Percentiles rank a stretch among this genome's conserved stretches.
phyloP scores from a whole-genome alignment of 2,113 vertebrate species.

The Microcebus jonahi region DNA sequence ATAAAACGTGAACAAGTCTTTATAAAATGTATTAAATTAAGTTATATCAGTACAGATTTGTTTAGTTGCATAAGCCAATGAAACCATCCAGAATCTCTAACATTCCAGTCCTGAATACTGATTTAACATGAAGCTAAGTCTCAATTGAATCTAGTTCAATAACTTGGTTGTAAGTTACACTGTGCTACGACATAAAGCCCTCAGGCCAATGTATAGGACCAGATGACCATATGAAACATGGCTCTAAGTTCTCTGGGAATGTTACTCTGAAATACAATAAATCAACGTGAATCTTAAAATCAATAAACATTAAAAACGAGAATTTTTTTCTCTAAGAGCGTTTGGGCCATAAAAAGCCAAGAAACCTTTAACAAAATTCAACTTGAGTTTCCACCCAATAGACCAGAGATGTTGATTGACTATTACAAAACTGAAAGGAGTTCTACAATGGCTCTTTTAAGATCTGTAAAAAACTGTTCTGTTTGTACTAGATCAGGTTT shows the following conservation, averaged over 20 bases:
- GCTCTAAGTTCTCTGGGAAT: not conserved
- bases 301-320: not conserved
- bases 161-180: not conserved
- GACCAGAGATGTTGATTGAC: not conserved
- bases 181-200: not conserved
- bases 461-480: not conserved
- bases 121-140: not conserved
- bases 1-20: not conserved
- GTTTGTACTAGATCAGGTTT: not conserved
- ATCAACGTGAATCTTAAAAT: not conserved
- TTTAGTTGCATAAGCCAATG: not conserved
- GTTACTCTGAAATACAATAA: not conserved
- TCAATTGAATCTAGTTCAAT: not conserved
- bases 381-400: not conserved
- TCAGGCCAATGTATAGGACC: not conserved
- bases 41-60: not conserved
- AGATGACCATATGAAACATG: not conserved
- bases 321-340: not conserved
- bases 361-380: not conserved
- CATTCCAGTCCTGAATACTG: not conserved
- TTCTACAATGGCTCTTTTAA: not conserved
- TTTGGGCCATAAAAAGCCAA: not conserved
- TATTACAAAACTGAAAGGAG: not conserved
- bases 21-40: constrained; percentile 1
- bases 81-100: constrained; percentile 1